These are phyloP conservation scores for Mellivora capensis DNA, from an alignment of 2,113 vertebrate genomes.

Conservation along the genomic window DNA sequence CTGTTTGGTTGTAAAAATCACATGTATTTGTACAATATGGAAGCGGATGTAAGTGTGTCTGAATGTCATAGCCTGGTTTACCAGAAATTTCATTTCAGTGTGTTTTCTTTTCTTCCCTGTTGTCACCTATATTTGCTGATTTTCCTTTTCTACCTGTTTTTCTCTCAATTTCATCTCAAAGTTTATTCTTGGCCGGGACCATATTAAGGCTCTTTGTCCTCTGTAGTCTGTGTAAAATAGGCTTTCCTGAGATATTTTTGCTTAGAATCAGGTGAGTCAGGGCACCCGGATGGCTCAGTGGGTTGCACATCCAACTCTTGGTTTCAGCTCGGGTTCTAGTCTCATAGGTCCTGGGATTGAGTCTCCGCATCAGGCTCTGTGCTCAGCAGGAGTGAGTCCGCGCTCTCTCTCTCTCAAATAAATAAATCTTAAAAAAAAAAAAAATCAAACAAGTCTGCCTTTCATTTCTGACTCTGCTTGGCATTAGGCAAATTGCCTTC, in stretches of 20 bases:
- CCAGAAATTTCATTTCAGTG: background rate
- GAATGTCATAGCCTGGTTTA: background rate
- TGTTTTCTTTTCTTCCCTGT: background rate
- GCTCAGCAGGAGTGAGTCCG: background rate
- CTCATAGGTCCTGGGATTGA: background rate
- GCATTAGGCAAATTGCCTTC: background rate
- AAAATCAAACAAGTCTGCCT: background rate
- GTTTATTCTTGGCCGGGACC: background rate
- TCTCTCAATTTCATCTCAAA: background rate
- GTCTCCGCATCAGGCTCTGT: background rate
- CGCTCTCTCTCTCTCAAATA: background rate
- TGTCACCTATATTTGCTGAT: background rate
- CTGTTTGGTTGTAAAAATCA: conserved; percentile 31
- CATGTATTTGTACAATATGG: background rate
- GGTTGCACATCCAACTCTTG: background rate
- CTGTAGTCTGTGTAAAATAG: background rate
- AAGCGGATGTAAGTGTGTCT: background rate
- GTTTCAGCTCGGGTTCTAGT: background rate
- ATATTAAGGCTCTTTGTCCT: background rate
- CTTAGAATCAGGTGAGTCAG: background rate
- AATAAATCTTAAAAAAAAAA: background rate
- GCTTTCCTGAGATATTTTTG: background rate
- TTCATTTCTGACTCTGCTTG: background rate
- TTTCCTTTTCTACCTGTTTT: background rate
- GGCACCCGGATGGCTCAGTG: background rate